A percentile compares a stretch with the other conserved stretches of the same genome.
These are phyloP conservation scores for Phainopepla nitens DNA, from an alignment of 2,113 vertebrate genomes.

Conservation along the genomic window DNA sequence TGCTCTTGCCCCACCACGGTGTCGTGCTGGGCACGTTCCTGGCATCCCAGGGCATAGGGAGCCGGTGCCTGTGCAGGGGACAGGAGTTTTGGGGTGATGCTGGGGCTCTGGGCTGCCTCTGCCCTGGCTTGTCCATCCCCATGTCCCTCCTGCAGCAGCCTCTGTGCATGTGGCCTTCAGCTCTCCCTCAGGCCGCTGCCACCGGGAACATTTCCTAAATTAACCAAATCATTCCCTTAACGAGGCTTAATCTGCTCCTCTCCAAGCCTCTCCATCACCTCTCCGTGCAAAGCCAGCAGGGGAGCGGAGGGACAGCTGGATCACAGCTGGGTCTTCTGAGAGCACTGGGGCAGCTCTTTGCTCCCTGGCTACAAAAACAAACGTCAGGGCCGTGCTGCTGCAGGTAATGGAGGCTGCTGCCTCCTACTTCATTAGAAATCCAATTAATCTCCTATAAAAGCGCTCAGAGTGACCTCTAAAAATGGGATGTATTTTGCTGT, in stretches of 20 bases:
- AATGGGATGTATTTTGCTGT: not conserved
- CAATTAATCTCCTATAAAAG: not conserved
- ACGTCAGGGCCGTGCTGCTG: not conserved
- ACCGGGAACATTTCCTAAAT: not conserved
- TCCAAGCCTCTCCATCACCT: not conserved
- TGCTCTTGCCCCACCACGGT: not conserved
- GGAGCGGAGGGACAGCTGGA: not conserved
- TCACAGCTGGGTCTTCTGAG: not conserved
- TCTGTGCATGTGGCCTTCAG: not conserved
- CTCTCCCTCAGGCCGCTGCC: accelerated
- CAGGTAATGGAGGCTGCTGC: conserved; percentile 14
- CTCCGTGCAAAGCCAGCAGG: not conserved
- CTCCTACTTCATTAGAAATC: not conserved
- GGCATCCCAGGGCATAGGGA: not conserved
- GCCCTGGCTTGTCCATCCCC: not conserved
- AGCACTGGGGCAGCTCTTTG: not conserved
- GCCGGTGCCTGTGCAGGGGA: accelerated
- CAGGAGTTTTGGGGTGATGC: not conserved
- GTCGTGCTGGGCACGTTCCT: accelerated
- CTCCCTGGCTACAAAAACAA: not conserved
- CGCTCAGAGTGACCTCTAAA: not conserved
- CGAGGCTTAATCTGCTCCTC: not conserved
- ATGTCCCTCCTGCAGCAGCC: accelerated
- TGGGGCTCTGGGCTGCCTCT: not conserved
- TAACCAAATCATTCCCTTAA: not conserved